Evolutionary conservation across 2,888 invertebrate species (phyloP), one percentile per base, ranked within the genome.

Genomic region (Pammene aurita): DNA sequence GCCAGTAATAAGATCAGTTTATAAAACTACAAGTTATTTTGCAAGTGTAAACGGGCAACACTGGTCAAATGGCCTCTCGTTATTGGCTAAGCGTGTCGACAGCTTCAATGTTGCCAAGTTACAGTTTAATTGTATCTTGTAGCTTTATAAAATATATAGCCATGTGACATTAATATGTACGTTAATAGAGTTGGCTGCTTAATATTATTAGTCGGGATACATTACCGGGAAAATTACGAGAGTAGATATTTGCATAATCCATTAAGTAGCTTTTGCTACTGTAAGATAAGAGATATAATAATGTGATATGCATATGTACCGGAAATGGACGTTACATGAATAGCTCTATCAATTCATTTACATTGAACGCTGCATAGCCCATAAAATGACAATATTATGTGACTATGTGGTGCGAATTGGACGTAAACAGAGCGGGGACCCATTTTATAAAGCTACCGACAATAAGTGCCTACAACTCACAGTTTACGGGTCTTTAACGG

Each of bases 151-250:
- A n/a, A 35, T 5, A 38, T 9, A 9, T 9, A 1, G 67, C 73
- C 70, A 72, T 72, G 74, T 68, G 72, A 72, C 74, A 77, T 76
- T 77, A 77, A 75, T 77, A 71, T 67, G 74, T 67, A 75, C 68
- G 72, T 26, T 16, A 61, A 61, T 60, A 60, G 56, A 65, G 50
- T 58, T 38, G 58, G 52, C 60, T 54, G 26, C 14, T 41, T 44
- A 64, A 63, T 57, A 38, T 57, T 69, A 65, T 57, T 69, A 65
- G 64, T 54, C 65, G 34, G 44, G 42, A 54, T 34, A 54, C 63
- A 56, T 34, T 35, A 54, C 11, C 54, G 16, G n/a, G 54, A 34
- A 26, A 57, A 60, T 67, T 56, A 61, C 38, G 26, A 16, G 10
- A n/a, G n/a, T 34, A n/a, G n/a, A n/a, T n/a, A 65, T 69, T 69